These are phyloP conservation scores for Sarcoramphus papa DNA, from an alignment of 2,797 vertebrate genomes.

Conservation along the genomic window DNA sequence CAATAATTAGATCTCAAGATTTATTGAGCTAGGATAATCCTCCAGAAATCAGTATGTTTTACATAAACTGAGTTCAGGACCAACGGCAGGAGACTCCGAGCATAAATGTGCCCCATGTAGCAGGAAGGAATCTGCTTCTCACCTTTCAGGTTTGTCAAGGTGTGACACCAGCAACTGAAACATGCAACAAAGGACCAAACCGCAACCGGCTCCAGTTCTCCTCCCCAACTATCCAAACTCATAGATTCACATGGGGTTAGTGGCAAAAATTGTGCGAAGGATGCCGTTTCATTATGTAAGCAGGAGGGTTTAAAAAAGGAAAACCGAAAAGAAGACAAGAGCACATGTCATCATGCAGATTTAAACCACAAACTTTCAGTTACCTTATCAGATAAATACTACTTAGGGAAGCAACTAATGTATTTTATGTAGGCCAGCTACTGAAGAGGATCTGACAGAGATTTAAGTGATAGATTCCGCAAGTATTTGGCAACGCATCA, in stretches of 20 bases:
- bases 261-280: neutral
- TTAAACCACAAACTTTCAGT: constrained; percentile 11
- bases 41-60: neutral
- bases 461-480: constrained; percentile 19
- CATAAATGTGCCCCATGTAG: neutral
- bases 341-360: neutral
- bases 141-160: neutral
- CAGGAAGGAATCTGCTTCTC: neutral
- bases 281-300: constrained; percentile 25
- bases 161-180: neutral
- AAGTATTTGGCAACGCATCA: constrained; percentile 42
- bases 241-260: neutral
- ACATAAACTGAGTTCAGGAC: neutral
- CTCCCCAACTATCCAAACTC: neutral
- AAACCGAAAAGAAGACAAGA: neutral
- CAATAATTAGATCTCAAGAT: neutral
- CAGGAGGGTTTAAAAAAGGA: neutral
- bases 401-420: neutral
- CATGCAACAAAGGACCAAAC: neutral
- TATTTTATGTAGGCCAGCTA: neutral
- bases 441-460: neutral
- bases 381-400: constrained; percentile 25
- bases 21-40: neutral
- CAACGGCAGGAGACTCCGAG: neutral
- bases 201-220: neutral